A percentile compares a stretch with the other conserved stretches of the same genome.
phyloP scores from a whole-genome alignment of 2,113 vertebrate genomes.

The Aix galericulata region DNA sequence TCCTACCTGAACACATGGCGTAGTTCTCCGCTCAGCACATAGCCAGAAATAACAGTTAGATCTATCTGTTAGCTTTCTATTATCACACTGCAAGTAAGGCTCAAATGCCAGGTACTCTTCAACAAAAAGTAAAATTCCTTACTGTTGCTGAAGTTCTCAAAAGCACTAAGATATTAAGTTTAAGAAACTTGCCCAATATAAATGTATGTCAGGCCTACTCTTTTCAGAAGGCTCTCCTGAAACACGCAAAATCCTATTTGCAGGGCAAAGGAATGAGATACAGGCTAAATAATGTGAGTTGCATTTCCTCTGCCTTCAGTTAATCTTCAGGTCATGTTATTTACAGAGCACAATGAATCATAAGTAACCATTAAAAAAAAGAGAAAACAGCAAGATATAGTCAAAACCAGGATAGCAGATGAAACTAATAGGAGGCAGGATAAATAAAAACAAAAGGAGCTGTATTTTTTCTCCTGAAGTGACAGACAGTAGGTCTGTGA shows the following conservation, averaged over 20 bases:
- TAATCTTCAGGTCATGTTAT: background rate
- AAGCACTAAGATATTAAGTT: background rate
- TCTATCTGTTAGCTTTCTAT: background rate
- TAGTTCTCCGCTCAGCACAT: background rate
- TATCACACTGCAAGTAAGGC: background rate
- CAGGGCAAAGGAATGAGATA: background rate
- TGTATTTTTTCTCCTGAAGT: background rate
- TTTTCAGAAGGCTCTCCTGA: background rate
- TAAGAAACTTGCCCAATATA: background rate
- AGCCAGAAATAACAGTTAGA: background rate
- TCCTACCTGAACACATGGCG: background rate
- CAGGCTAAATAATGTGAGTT: background rate
- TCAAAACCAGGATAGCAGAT: background rate
- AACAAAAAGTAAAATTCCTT: background rate
- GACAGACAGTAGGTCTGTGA: background rate
- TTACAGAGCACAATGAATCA: background rate
- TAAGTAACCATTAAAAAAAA: background rate
- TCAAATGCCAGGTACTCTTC: background rate
- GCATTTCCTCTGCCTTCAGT: background rate
- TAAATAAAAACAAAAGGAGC: background rate
- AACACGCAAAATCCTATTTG: background rate
- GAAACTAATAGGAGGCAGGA: background rate
- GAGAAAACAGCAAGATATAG: background rate
- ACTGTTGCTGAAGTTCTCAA: background rate
- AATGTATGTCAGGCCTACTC: background rate